Conservation (phyloP, 2,888 invertebrate species). For the Kuschelorhynchus macadamiae region DNA sequence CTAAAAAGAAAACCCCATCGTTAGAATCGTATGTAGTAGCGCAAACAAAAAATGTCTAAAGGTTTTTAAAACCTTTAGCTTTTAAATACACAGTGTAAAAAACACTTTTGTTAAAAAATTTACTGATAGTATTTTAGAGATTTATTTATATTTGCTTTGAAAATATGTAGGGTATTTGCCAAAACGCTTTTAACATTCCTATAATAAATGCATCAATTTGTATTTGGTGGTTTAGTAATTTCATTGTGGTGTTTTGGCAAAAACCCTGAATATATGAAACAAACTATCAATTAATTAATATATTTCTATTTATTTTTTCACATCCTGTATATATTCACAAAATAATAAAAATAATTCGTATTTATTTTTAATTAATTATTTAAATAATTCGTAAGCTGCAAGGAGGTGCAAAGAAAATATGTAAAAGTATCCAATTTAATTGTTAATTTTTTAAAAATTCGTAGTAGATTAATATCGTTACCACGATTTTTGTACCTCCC, state of each 20-base stretch:
- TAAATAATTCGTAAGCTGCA: not conserved
- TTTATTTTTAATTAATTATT: too few relatives aligned
- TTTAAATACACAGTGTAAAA: conserved; percentile 35
- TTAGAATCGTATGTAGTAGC: conserved; percentile 70
- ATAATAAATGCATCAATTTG: not conserved
- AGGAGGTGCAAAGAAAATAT: conserved; percentile 15
- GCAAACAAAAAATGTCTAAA: conserved; percentile 55
- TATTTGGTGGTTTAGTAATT: too few relatives aligned
- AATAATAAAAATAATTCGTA: conserved; percentile 3
- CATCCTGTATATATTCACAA: conserved; percentile 38
- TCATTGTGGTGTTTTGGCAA: conserved; percentile 8
- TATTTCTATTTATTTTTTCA: conserved; percentile 34
- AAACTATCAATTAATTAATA: conserved; percentile 19
- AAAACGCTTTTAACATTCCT: conserved; percentile 1
- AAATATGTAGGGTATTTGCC: conserved; percentile 14
- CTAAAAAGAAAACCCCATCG: conserved; percentile 50
- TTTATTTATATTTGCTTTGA: conserved; percentile 30
- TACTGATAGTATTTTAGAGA: conserved; percentile 40
- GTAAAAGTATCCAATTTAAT: not conserved
- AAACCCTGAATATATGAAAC: conserved; percentile 8
- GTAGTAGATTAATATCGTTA: conserved; percentile 19
- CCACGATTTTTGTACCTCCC: conserved; percentile 28
- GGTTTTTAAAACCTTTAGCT: conserved; percentile 38
- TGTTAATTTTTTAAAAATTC: conserved; percentile 6
- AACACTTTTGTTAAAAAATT: conserved; percentile 39